Evolutionary conservation across 2,797 vertebrate species (phyloP), one percentile per base, ranked within the genome.

Genomic region (Catharus ustulatus): DNA sequence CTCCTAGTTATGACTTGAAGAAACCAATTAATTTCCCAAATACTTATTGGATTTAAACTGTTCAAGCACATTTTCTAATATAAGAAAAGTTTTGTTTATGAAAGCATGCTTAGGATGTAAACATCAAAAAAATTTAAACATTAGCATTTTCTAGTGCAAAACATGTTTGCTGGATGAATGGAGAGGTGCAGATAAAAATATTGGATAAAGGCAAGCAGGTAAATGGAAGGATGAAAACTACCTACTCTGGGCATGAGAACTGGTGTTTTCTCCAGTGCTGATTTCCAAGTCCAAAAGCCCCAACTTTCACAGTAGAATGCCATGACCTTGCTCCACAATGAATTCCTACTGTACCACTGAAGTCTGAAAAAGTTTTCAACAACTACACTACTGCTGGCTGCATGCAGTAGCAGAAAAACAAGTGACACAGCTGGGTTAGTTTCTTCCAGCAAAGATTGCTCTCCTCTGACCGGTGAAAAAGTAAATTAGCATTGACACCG

Each of bases 281-380:
- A 92, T 49, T 54, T 75, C 54, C 20, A 15, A 54, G 42, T 34
- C 18, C 26, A 61, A 72, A 66, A 49, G 11, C 55, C 23, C 51
- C 14, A 15, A 57, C 1, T 16, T 49, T 4, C 2, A 26, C 0
- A 30, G 42, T 0, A 48, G 9, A 80, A n/a, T n/a, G 22, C n/a
- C 36, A 54, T 34, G 5, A 45, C 14, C 24, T 42, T 30, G 12
- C 61, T 76, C 55, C 30, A 11, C 1, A 4, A 40, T 32, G n/a
- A 23, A 64, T 6, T 61, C 32, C 29, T 55, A 11, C 5, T 27
- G 18, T 15, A 69, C 10, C 63, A 49, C 14, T 62, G 34, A 79
- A 76, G 19, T 7, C 36, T 62, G 34, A 16, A 43, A 42, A 69
- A 48, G 38, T 66, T 77, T 86, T 54, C 40, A 74, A 19, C 0